Base-by-base conservation (phyloP, 2,888 invertebrate species). In the Xanthia togata region DNA sequence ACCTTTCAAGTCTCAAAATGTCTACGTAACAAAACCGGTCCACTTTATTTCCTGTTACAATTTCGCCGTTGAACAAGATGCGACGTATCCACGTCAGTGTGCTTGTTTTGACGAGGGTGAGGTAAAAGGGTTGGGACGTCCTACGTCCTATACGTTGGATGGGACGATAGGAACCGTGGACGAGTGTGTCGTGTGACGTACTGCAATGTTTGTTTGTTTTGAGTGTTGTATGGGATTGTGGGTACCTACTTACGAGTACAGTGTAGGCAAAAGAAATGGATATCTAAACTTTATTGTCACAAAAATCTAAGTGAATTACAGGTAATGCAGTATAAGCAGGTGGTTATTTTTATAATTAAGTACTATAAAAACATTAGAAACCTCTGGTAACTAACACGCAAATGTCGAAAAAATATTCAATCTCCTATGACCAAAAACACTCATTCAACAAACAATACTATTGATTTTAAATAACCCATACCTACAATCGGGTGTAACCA, bases 21-120 rank as follows among this genome's bases (percentile, higher is more conserved):
- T 68, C 20, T 4, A 5, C 47, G 55, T 50, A 53, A 70, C 67
- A 74, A 82, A 83, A 76, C 72, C 20, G 38, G 60, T 67, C 62
- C 78, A 71, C 69, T 83, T 77, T 77, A 87, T 79, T 85, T 77
- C 59, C 69, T 69, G 85, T 83, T 38, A 83, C 83, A 85, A 85
- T 85, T 85, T 81, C 41, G 76, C 73, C 63, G 62, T 70, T 55
- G 79, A 78, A 79, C 83, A 85, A 87, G 87, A 85, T 67, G 81
- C 59, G 83, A 81, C 85, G 60, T 78, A 77, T 83, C 70, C 26
- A 8, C 70, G 82, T 81, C 86, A 86, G 65, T 64, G 73, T 70
- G 63, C 68, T 62, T 68, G 70, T 71, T 83, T 76, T 85, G 86
- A 86, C 73, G 83, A 85, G 81, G 87, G 86, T 87, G 47, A 67